Base-by-base conservation (phyloP, 1,140 invertebrate species). In the Planococcus citri region DNA sequence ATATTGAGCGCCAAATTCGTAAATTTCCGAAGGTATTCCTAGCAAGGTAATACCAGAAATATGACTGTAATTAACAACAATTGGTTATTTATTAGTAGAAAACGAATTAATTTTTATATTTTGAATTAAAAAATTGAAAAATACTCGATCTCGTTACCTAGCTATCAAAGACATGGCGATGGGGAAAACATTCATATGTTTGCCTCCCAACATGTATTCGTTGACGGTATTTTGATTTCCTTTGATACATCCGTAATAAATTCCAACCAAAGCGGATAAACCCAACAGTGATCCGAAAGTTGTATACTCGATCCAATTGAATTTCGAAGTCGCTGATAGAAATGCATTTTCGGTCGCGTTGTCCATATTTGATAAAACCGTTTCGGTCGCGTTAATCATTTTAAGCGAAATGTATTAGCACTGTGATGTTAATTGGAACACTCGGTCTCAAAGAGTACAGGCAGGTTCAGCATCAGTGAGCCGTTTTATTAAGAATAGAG, bases 11-110 rank as follows among this genome's bases (percentile, higher is more conserved):
- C 92, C 92, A 75, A 90, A 92, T 1, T 87, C 86, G 74, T 96
- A 96, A 76, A 95, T 90, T 80, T 97, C 94, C 0, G 92, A 89
- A 0, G 94, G 93, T 1, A 91, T 82, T 4, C 93, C 93, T 1
- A 96, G 81, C 17, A 96, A 79, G 0, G 91, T 91, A 68, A 95
- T 92, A 1, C 93, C 92, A 12, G 92, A 95, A 75, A 95, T 88
- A 75, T 93, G 95, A 78, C 90, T 94, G 78, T 4, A 74, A 73
- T 12, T 70, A 69, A 70, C 58, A 20, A 69, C 24, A n/a, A n/a
- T n/a, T n/a, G n/a, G n/a, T n/a, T n/a, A n/a, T n/a, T n/a, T n/a
- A n/a, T 12, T 17, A n/a, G n/a, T n/a, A n/a, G n/a, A n/a, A n/a
- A n/a, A n/a, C n/a, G n/a, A n/a, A n/a, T n/a, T n/a, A n/a, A n/a